phyloP scores from a whole-genome alignment of 2,113 vertebrate species.

The Indicator indicator region DNA sequence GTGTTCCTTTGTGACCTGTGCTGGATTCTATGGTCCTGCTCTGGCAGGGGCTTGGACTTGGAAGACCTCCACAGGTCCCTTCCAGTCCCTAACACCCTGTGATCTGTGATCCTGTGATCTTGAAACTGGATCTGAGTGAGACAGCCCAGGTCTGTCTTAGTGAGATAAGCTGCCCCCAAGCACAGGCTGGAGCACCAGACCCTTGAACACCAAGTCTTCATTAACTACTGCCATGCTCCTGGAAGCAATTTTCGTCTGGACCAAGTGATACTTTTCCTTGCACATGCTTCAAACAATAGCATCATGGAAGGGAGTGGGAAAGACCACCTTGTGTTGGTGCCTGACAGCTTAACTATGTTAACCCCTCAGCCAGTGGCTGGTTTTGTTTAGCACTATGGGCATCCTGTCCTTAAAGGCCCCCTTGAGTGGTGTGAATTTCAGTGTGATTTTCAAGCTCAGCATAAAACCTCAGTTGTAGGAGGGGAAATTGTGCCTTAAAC shows the following conservation, averaged over 20 bases:
- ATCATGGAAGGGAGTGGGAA: background rate
- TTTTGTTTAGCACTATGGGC: background rate
- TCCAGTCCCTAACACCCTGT: no score
- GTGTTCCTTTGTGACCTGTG: no score
- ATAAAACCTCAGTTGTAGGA: background rate
- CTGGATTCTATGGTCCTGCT: no score
- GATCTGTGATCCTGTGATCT: no score
- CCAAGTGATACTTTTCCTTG: background rate
- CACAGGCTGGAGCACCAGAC: background rate
- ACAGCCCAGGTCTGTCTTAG: background rate
- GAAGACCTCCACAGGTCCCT: no score
- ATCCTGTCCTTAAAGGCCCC: background rate
- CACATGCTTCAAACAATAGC: background rate
- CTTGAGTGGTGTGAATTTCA: background rate
- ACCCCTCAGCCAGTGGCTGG: fast-evolving
- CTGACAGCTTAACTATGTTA: background rate
- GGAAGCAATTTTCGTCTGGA: background rate
- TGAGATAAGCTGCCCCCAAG: background rate
- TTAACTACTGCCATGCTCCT: background rate
- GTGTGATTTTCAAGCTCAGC: background rate
- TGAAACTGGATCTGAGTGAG: background rate
- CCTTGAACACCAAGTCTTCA: background rate
- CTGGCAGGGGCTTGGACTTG: no score
- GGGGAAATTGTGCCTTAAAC: background rate
- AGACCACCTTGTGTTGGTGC: background rate